Conservation (phyloP, 2,113 vertebrate genomes). For the Gambusia holbrooki region DNA sequence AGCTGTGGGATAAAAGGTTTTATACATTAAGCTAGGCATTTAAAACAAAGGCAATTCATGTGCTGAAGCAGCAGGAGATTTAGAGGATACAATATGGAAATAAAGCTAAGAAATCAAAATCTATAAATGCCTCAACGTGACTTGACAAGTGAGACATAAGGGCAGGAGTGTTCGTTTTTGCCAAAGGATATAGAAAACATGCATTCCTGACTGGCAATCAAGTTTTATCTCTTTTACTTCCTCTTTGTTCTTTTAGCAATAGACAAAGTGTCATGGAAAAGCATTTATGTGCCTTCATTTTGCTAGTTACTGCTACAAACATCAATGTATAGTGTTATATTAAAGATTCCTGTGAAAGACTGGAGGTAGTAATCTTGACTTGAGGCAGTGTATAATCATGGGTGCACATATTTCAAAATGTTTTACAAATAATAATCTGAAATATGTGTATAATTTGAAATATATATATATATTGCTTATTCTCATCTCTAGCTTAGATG, state of each 20-base stretch:
- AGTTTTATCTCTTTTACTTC: conserved; percentile 22
- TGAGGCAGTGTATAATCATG: neutral
- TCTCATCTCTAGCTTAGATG: neutral
- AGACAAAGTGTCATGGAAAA: neutral
- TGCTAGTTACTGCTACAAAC: no score
- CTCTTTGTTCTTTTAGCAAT: neutral
- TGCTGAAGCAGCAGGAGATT: conserved; percentile 14
- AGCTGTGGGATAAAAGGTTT: neutral
- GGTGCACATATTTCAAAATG: neutral
- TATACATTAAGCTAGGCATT: neutral
- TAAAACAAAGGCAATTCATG: conserved; percentile 4
- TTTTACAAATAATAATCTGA: neutral
- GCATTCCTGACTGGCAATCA: conserved; percentile 62
- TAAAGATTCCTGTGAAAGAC: neutral
- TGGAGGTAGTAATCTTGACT: neutral
- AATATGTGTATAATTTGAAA: neutral
- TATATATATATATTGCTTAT: no score
- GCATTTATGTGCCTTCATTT: neutral
- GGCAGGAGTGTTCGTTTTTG: conserved; percentile 64
- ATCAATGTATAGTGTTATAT: neutral
- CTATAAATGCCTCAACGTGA: conserved; percentile 81
- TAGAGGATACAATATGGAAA: conserved; percentile 47
- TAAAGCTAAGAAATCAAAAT: conserved; percentile 67
- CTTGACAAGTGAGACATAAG: conserved; percentile 76
- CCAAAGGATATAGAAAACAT: conserved; percentile 70